Evolutionary conservation across 2,797 vertebrate genomes (phyloP), one percentile per base, ranked within the genome.

Genomic region (Lepus oiostolus): DNA sequence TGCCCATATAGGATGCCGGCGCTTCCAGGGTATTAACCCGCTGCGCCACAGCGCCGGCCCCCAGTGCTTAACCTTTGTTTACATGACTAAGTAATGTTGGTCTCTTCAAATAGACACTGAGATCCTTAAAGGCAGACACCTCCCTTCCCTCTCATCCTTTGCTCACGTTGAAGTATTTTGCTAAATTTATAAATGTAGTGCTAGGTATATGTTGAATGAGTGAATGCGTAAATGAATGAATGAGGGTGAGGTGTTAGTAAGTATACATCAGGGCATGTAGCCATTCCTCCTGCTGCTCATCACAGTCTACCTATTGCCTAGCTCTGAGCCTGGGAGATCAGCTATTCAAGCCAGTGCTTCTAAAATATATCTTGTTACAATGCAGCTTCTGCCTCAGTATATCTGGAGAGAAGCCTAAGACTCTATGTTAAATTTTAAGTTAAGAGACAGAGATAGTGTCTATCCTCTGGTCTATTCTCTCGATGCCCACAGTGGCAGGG

Each of bases 101-200:
- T 92, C 75, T 82, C 82, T 82, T 95, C 65, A 96, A 93, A 30
- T 30, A 42, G 30, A 65, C 9, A 86, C 8, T 80, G 54, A 90
- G 12, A 75, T 7, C 75, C 21, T 38, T 42, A 42, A 42, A 1
- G 7, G 42, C 7, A 42, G 42, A 42, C 42, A 42, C 42, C 2
- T 8, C 9, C 9, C 0, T 47, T 10, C 0, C 47, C 26, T 81
- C 62, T 47, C 65, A 52, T 76, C 67, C 60, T 85, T 72, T 42
- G 13, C 26, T 75, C 38, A 60, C 54, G 28, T 86, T 85, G 54
- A 22, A 70, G 52, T 88, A 28, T 85, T 85, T 67, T 79, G 5
- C 32, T 92, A 47, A 52, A 74, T 85, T 77, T 79, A 17, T 35
- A 71, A 82, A 58, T 4, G 30, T 60, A 42, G 4, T 83, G 14